These are phyloP conservation scores for Threskiornis aethiopicus DNA, from an alignment of 2,797 vertebrate genomes.

Conservation along the genomic window DNA sequence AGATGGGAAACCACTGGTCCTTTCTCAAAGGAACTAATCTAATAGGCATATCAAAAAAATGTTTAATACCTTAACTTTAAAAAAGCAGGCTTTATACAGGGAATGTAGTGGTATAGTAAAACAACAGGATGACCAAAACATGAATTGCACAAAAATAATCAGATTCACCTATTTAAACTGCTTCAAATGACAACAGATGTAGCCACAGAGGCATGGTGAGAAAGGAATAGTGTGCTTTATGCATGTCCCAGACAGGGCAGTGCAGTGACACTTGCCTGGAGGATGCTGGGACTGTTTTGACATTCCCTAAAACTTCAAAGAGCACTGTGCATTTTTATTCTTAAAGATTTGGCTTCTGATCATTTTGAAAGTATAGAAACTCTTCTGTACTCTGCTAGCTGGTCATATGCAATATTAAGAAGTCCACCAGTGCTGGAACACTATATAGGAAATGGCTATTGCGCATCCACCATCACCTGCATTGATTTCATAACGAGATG, in stretches of 20 bases:
- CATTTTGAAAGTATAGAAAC: not conserved
- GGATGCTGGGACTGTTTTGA: not conserved
- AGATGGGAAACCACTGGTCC: not conserved
- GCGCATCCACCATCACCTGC: not conserved
- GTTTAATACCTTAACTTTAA: not conserved
- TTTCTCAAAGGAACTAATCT: not conserved
- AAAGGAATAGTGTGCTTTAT: not conserved
- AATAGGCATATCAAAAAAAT: not conserved
- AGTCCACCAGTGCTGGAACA: not conserved
- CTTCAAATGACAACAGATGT: not conserved
- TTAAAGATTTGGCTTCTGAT: not conserved
- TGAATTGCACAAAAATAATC: not conserved
- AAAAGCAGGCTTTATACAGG: not conserved
- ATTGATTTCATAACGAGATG: not conserved
- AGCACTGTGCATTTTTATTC: not conserved
- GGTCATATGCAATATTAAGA: not conserved
- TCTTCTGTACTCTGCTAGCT: not conserved
- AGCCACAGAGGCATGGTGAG: not conserved
- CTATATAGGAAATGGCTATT: not conserved
- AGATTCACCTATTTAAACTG: not conserved
- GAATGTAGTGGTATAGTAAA: not conserved
- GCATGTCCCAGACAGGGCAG: not conserved
- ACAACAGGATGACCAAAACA: not conserved
- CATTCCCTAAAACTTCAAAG: not conserved
- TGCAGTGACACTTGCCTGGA: not conserved